phyloP scores from a whole-genome alignment of 2,888 invertebrate species.

The Athrips mouffetella region DNA sequence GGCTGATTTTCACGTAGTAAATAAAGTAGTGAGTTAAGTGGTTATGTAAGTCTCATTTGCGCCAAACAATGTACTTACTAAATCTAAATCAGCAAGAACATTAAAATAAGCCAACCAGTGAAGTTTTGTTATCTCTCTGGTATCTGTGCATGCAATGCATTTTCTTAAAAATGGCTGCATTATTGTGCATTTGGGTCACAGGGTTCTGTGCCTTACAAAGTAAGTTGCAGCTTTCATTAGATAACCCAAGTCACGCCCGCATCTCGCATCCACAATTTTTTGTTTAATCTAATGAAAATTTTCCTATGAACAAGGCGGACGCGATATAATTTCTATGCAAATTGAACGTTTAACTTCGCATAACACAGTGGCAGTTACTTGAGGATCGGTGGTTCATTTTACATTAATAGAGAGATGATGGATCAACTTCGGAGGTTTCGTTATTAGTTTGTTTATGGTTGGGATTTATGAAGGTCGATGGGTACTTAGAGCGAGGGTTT shows the following conservation, averaged over 20 bases:
- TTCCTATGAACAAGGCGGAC: slow-evolving; percentile 73
- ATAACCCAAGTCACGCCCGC: neutral
- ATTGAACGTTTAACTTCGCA: slow-evolving; percentile 73
- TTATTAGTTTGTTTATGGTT: slow-evolving; percentile 9
- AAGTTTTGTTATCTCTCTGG: no score
- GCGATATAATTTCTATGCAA: slow-evolving; percentile 77
- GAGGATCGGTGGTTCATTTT: slow-evolving; percentile 40
- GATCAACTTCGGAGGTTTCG: slow-evolving; percentile 13
- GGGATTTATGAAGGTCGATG: neutral
- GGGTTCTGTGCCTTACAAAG: no score
- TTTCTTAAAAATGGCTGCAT: no score
- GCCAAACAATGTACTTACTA: no score
- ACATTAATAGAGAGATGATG: slow-evolving; percentile 41
- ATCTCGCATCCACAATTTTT: slow-evolving; percentile 23
- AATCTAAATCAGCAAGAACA: no score
- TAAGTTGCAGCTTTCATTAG: no score
- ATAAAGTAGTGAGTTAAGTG: no score
- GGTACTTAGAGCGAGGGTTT: neutral
- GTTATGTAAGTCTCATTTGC: no score
- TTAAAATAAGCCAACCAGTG: no score
- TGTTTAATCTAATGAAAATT: slow-evolving; percentile 3
- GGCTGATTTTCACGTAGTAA: no score
- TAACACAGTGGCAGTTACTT: slow-evolving; percentile 47
- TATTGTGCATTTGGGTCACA: no score
- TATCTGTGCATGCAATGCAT: no score